Conservation (phyloP, 2,888 invertebrate species). For the Netelia virgata region DNA sequence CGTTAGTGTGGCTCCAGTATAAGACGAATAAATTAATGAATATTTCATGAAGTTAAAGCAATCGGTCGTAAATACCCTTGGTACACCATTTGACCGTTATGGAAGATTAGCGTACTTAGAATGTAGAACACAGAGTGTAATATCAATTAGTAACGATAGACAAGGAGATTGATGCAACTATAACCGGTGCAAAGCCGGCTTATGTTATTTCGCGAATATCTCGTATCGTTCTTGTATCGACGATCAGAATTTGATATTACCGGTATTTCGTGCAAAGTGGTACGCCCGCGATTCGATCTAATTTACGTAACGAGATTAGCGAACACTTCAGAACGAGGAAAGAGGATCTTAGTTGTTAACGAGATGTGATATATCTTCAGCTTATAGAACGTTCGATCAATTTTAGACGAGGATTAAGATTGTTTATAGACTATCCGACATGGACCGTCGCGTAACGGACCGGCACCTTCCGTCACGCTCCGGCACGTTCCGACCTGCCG, state of each 20-base stretch:
- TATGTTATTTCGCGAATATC: neutral
- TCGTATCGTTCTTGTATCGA: slow-evolving; percentile 33
- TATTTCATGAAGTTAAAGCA: neutral
- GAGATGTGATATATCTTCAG: slow-evolving; percentile 36
- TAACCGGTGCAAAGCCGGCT: neutral
- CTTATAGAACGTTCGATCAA: slow-evolving; percentile 43
- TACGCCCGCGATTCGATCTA: slow-evolving; percentile 46
- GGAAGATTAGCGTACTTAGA: slow-evolving; percentile 38
- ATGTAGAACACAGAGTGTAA: slow-evolving; percentile 7
- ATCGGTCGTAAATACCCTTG: neutral
- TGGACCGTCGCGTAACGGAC: too few relatives aligned
- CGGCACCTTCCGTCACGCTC: too few relatives aligned
- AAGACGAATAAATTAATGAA: slow-evolving; percentile 8
- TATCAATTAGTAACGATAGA: slow-evolving; percentile 38
- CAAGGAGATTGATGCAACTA: slow-evolving; percentile 10
- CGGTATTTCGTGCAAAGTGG: slow-evolving; percentile 46
- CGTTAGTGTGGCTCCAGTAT: too few relatives aligned
- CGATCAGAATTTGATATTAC: slow-evolving; percentile 45
- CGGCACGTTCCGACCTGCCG: too few relatives aligned
- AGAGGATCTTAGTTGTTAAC: slow-evolving; percentile 50
- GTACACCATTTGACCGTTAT: slow-evolving; percentile 25
- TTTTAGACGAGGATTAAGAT: neutral
- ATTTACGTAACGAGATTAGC: slow-evolving; percentile 58
- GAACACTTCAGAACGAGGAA: slow-evolving; percentile 42
- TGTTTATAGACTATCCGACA: neutral